These are phyloP conservation scores for Drosophila yakuba DNA, from an alignment of 1,140 invertebrate genomes.

Conservation along the genomic window DNA sequence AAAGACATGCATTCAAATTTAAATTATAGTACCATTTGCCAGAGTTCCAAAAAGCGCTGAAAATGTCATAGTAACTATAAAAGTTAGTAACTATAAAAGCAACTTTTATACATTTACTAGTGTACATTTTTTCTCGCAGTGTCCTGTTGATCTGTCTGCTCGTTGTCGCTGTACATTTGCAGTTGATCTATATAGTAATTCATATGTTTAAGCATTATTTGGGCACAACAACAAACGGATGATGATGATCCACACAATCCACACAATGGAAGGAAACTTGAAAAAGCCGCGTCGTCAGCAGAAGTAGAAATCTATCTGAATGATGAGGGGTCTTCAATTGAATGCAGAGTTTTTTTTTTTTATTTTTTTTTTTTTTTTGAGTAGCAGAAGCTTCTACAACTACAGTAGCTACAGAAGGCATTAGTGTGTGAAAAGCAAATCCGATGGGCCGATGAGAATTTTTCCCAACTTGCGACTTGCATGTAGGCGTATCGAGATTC, in stretches of 20 bases:
- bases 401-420: not conserved
- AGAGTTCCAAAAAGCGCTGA: no score
- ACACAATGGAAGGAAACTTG: constrained; percentile 56
- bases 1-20: no score
- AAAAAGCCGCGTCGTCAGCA: constrained; percentile 74
- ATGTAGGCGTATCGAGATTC: constrained; percentile 17
- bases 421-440: constrained; percentile 13
- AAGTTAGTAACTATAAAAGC: no score
- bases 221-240: constrained; percentile 42
- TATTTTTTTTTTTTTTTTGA: not conserved
- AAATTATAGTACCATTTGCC: no score
- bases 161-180: constrained; percentile 41
- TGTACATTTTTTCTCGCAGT: not conserved
- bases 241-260: constrained; percentile 39
- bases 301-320: constrained; percentile 13
- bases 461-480: constrained; percentile 8
- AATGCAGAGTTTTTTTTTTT: not conserved
- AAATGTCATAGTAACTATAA: no score
- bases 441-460: constrained; percentile 7
- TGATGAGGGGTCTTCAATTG: constrained; percentile 20
- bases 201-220: constrained; percentile 70
- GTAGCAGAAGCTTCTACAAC: constrained; percentile 2
- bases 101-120: not conserved
- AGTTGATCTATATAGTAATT: constrained; percentile 81
- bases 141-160: constrained; percentile 18